A percentile compares a stretch with the other conserved stretches of the same genome.
These are phyloP conservation scores for Sinocyclocheilus maitianheensis DNA, from an alignment of 2,113 vertebrate species.

Conservation along the genomic window DNA sequence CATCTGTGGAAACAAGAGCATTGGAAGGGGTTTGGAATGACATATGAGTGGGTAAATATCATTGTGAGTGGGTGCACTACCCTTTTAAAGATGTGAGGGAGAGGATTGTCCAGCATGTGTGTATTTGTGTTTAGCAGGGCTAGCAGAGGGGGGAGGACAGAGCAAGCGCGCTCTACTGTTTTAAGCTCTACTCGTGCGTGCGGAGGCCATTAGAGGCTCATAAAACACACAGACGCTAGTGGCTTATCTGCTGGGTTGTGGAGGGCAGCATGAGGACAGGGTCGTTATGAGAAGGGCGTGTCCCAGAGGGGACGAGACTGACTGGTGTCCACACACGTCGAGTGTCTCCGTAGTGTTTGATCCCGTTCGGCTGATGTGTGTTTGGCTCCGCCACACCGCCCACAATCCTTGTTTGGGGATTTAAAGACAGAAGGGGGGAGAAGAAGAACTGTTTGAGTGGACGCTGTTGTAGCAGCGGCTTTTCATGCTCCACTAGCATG, in stretches of 20 bases:
- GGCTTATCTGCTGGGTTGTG: conserved; percentile 24
- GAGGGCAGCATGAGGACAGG: neutral
- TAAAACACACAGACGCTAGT: conserved; percentile 34
- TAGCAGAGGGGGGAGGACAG: neutral
- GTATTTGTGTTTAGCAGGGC: conserved; percentile 1
- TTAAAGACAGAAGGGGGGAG: conserved; percentile 10
- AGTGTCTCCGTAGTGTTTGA: conserved; percentile 24
- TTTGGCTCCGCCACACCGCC: conserved; percentile 28
- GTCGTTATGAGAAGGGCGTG: conserved; percentile 15
- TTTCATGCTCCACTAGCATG: conserved; percentile 43
- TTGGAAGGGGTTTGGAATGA: neutral
- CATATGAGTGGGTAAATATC: neutral
- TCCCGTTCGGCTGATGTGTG: conserved; percentile 5
- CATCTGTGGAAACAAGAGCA: neutral
- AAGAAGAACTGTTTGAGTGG: conserved; percentile 32
- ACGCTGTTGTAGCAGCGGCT: neutral
- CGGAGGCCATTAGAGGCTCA: conserved; percentile 35
- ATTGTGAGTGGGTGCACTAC: neutral
- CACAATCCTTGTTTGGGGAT: conserved; percentile 15
- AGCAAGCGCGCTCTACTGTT: neutral
- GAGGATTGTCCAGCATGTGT: conserved; percentile 31
- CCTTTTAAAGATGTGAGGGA: neutral
- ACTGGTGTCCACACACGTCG: conserved; percentile 19
- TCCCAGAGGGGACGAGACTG: neutral
- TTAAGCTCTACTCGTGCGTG: conserved; percentile 41